Evolutionary conservation across 2,113 vertebrate genomes (phyloP).

Genomic region (Felis chaus): DNA sequence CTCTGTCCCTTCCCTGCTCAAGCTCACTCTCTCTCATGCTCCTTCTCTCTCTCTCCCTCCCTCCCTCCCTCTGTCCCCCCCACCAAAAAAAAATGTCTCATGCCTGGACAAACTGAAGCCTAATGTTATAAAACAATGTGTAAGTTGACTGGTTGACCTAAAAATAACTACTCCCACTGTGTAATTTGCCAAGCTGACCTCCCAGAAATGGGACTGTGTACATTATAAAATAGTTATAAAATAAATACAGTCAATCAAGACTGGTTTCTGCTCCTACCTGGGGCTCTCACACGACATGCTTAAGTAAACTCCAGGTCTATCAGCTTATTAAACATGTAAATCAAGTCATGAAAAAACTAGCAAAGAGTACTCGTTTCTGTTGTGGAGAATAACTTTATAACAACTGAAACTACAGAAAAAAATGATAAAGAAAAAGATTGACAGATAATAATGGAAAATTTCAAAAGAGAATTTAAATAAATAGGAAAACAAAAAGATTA

Average conservation of each 20-base stretch:
- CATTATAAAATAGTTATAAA: not conserved
- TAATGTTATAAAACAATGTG: not conserved
- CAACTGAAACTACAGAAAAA: not conserved
- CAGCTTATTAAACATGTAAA: slow-evolving; percentile 36
- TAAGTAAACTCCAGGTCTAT: not conserved
- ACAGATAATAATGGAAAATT: not conserved
- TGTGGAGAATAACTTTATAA: not conserved
- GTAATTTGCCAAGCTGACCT: not conserved
- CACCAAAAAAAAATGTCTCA: not conserved
- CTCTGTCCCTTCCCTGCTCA: no score
- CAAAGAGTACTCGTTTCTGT: not conserved
- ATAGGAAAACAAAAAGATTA: not conserved
- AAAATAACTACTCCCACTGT: not conserved
- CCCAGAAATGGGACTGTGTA: not conserved
- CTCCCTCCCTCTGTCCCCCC: fast-evolving
- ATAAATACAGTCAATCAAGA: slow-evolving; percentile 2
- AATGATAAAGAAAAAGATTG: not conserved
- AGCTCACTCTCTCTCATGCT: no score
- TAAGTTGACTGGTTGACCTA: not conserved
- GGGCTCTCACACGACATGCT: not conserved
- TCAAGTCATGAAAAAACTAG: slow-evolving; percentile 21
- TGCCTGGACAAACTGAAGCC: not conserved
- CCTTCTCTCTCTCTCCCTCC: no score
- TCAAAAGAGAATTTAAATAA: not conserved
- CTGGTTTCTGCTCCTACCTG: not conserved